Evolutionary conservation across 2,888 invertebrate species (phyloP).

Genomic region (Cephus runcator): DNA sequence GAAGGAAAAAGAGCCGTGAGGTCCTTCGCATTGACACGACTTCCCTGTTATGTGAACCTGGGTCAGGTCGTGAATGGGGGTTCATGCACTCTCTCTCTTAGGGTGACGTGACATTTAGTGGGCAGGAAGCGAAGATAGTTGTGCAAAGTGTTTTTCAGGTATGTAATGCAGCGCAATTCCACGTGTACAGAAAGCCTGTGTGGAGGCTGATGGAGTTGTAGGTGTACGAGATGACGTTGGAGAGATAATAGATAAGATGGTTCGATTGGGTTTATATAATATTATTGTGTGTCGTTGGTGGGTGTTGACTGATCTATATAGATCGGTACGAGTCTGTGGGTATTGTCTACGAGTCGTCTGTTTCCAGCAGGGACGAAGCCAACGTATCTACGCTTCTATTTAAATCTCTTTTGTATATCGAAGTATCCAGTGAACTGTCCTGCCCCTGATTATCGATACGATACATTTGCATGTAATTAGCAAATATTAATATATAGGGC

Average conservation of each 20-base stretch:
- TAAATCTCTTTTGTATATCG: conserved; percentile 9
- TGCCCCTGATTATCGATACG: conserved; percentile 18
- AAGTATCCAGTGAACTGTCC: conserved; percentile 7
- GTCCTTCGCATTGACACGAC: too few relatives aligned
- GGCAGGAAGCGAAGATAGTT: background rate
- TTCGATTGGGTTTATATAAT: background rate
- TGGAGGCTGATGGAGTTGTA: too few relatives aligned
- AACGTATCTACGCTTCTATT: background rate
- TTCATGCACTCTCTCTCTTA: background rate
- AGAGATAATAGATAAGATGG: background rate
- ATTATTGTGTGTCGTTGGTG: background rate
- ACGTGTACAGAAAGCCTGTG: too few relatives aligned
- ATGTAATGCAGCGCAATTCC: background rate
- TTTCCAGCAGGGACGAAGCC: background rate
- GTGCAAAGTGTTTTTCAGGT: background rate
- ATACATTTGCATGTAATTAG: conserved; percentile 20
- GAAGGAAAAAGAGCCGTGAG: background rate
- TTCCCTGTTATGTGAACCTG: background rate
- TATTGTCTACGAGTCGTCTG: background rate
- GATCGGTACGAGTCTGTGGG: background rate
- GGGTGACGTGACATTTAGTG: background rate
- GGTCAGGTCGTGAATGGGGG: background rate
- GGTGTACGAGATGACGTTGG: background rate
- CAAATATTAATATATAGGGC: background rate
- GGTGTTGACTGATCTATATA: background rate